These are phyloP conservation scores for Plestiodon gilberti DNA, from an alignment of 2,113 vertebrate species.

Conservation along the genomic window DNA sequence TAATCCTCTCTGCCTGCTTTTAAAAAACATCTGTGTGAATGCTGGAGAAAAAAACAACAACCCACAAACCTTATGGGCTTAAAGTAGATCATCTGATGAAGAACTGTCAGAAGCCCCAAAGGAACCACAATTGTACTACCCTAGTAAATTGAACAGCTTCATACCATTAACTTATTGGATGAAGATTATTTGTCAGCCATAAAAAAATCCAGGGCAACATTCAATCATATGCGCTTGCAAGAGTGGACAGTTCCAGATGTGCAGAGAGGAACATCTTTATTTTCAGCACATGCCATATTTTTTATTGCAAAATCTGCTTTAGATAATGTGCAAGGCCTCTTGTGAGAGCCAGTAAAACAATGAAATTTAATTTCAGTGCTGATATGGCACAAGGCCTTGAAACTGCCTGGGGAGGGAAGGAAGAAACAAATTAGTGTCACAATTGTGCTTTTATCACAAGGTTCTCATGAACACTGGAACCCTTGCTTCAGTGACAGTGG, in stretches of 20 bases:
- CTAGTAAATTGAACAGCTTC: conserved; percentile 14
- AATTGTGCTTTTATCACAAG: neutral
- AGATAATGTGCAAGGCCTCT: neutral
- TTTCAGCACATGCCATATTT: conserved; percentile 1
- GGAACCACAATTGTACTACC: neutral
- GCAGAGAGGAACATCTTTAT: neutral
- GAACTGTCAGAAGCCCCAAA: conserved; percentile 5
- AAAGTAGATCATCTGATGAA: neutral
- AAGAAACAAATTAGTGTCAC: neutral
- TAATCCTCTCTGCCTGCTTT: conserved; percentile 3
- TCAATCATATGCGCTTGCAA: conserved; percentile 15
- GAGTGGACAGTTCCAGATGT: neutral
- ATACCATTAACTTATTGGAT: neutral
- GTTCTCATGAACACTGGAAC: neutral
- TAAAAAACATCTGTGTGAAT: conserved; percentile 27
- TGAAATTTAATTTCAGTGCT: conserved; percentile 8
- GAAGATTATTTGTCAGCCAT: conserved; percentile 13
- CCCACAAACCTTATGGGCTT: neutral
- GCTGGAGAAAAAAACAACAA: neutral
- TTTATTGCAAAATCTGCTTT: conserved; percentile 11
- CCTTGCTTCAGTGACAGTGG: neutral
- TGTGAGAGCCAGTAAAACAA: neutral
- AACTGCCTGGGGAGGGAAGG: neutral
- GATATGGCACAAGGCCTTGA: neutral
- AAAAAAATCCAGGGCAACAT: conserved; percentile 10